Conservation (phyloP, 1,140 invertebrate species). For the Hirudo medicinalis region DNA sequence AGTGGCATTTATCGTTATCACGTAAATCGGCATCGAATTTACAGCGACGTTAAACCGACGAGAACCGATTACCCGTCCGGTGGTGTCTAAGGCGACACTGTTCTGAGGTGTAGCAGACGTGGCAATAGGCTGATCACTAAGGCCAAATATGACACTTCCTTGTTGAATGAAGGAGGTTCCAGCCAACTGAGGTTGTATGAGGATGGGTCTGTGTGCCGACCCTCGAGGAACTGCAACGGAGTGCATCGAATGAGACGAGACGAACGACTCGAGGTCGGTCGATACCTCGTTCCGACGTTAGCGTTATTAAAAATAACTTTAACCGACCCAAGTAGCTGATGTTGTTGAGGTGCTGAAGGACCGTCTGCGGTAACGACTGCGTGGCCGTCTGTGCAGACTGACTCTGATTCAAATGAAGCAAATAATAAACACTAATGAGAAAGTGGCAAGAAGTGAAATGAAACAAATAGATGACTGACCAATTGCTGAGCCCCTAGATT, state of each 20-base stretch:
- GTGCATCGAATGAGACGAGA: no score
- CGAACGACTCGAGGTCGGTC: no score
- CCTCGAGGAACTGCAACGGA: no score
- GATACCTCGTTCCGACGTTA: no score
- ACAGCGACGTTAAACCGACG: not conserved
- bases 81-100: not conserved
- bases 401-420: no score
- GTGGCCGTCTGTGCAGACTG: not conserved
- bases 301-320: not conserved
- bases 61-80: conserved; percentile 4
- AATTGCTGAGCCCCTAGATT: no score
- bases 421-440: no score
- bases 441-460: no score
- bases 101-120: conserved; percentile 10
- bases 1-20: no score
- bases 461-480: no score
- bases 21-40: no score
- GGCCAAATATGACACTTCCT: not conserved
- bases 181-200: not conserved
- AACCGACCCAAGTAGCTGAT: not conserved
- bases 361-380: not conserved
- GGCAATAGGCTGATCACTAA: conserved; percentile 8
- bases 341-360: conserved; percentile 6
- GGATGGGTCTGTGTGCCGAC: no score
- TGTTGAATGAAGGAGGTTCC: conserved; percentile 6